Evolutionary conservation across 2,888 invertebrate species (phyloP).

Genomic region (Rugalucina vietnamica): DNA sequence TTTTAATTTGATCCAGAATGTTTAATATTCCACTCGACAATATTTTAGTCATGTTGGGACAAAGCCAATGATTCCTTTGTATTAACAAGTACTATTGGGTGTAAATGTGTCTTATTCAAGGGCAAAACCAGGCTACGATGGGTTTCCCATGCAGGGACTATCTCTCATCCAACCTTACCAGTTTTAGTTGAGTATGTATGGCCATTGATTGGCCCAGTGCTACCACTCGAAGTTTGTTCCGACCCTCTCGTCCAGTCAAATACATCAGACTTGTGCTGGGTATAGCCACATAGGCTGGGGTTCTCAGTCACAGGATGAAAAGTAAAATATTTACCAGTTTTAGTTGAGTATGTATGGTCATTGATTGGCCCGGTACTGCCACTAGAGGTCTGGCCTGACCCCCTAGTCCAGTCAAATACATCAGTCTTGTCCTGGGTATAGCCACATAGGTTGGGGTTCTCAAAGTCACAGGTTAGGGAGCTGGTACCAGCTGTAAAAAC

Average conservation of each 20-base stretch:
- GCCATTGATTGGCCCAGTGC: slow-evolving; percentile 80
- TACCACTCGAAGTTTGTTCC: slow-evolving; percentile 62
- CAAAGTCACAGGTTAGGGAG: slow-evolving; percentile 50
- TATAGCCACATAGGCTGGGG: slow-evolving; percentile 67
- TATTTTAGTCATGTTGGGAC: no score
- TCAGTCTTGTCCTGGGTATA: slow-evolving; percentile 69
- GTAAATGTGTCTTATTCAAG: no score
- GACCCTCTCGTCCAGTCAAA: slow-evolving; percentile 77
- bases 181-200: slow-evolving; percentile 72
- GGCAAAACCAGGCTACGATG: no score
- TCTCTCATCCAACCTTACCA: slow-evolving; percentile 57
- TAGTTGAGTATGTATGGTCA: slow-evolving; percentile 78
- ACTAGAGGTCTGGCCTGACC: slow-evolving; percentile 62
- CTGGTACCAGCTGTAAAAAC: slow-evolving; percentile 34
- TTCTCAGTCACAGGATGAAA: slow-evolving; percentile 59
- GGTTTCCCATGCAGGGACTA: no score
- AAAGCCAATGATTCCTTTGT: no score
- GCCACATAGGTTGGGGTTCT: slow-evolving; percentile 62
- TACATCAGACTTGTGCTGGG: slow-evolving; percentile 64
- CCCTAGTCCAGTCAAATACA: slow-evolving; percentile 78
- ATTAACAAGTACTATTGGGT: no score
- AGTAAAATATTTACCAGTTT: slow-evolving; percentile 43
- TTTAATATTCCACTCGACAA: no score
- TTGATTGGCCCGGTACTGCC: slow-evolving; percentile 77
- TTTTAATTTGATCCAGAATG: no score